Conservation (phyloP, 1,140 invertebrate genomes). For the Yoshiicerus persimilis region DNA sequence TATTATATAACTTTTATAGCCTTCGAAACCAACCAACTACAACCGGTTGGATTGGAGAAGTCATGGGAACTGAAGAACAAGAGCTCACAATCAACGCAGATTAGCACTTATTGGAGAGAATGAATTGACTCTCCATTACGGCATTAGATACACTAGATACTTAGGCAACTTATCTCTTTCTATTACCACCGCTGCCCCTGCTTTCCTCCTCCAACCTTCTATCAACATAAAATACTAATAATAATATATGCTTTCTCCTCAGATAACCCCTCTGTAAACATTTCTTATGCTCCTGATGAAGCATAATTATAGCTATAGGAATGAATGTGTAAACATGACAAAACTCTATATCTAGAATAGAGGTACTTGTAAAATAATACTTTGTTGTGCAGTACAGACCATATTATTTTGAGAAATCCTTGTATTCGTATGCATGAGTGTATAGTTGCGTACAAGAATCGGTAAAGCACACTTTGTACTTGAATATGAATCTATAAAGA, state of each 20-base stretch:
- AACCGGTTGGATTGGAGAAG: neutral
- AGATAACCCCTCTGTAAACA: neutral
- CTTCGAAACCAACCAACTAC: neutral
- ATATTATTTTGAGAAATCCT: too few species aligned
- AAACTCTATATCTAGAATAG: too few species aligned
- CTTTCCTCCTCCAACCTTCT: neutral
- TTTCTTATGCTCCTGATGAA: neutral
- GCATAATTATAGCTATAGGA: neutral
- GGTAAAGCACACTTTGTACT: too few species aligned
- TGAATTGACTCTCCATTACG: constrained; percentile 18
- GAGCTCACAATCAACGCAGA: constrained; percentile 9
- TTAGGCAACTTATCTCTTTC: neutral
- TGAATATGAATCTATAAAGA: too few species aligned
- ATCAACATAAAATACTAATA: too few species aligned
- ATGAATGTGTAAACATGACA: too few species aligned
- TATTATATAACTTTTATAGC: neutral
- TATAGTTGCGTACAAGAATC: too few species aligned
- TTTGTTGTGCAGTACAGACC: too few species aligned
- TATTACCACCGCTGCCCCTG: neutral
- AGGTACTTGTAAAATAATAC: too few species aligned
- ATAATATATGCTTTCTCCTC: neutral
- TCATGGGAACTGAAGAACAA: constrained; percentile 16
- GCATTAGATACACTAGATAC: constrained; percentile 1
- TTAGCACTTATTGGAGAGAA: constrained; percentile 19
- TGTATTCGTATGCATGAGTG: too few species aligned